phyloP scores from a whole-genome alignment of 2,797 vertebrate species.

The Enteromius anoplus region DNA sequence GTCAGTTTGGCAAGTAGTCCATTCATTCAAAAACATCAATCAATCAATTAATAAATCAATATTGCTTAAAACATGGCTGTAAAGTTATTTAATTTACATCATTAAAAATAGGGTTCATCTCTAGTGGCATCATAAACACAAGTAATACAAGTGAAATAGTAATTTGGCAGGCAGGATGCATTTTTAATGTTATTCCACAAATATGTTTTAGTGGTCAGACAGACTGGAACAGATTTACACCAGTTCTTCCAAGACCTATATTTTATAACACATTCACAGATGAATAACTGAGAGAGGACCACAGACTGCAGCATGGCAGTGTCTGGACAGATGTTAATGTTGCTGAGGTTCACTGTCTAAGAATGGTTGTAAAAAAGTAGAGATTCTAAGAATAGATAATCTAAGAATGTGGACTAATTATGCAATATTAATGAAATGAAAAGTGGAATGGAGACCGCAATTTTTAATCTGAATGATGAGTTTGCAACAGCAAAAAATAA shows the following conservation, averaged over 20 bases:
- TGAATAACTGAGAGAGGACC: constrained; percentile 11
- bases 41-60: background rate
- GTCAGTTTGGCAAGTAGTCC: background rate
- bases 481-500: background rate
- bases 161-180: background rate
- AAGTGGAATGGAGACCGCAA: background rate
- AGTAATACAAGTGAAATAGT: background rate
- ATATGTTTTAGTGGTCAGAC: background rate
- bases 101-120: constrained; percentile 5
- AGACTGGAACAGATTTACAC: background rate
- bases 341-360: constrained; percentile 66
- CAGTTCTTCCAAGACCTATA: background rate
- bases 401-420: background rate
- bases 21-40: background rate
- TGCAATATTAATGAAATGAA: constrained; percentile 35
- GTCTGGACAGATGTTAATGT: constrained; percentile 62
- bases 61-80: background rate
- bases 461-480: background rate
- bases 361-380: background rate
- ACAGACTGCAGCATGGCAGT: background rate
- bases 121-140: constrained; percentile 1
- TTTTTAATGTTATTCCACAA: background rate
- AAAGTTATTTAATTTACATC: background rate
- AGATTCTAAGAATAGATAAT: background rate
- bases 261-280: background rate